Evolutionary conservation across 2,888 invertebrate genomes (phyloP), one percentile per base, ranked within the genome.

Genomic region (Tetramorium bicarinatum): DNA sequence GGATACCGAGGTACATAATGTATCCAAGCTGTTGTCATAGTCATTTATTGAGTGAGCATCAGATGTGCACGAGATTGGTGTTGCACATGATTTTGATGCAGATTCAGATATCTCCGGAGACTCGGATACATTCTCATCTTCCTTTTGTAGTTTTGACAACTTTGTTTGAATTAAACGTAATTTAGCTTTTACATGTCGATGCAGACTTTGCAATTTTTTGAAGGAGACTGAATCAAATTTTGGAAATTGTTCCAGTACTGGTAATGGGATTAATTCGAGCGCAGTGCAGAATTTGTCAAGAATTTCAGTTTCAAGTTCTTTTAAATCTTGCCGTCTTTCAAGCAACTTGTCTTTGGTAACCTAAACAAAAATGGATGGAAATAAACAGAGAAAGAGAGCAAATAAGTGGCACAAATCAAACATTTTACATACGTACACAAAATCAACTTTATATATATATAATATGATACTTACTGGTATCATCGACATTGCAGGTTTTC

Each of bases 231-330:
- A 93, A 88, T 97, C 95, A 91, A 96, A 97, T 0, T 96, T 96
- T 2, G 96, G 96, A 76, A 97, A 96, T 86, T 96, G 95, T 88
- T 96, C 95, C 87, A 96, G 96, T 59, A 96, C 95, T 86, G 95
- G 95, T 18, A 96, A 94, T 1, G 97, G 97, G 89, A 97, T 96
- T 94, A 96, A 96, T 88, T 96, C 96, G 87, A 97, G 96, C 0
- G 97, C 96, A 34, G 94, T 94, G 85, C 95, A 96, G 90, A 96
- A 96, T 94, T 96, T 97, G 90, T 97, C 97, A 91, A 97, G 94
- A 56, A 97, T 92, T 90, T 96, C 95, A 86, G 96, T 95, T 87
- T 97, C 96, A 85, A 96, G 95, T 75, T 95, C 94, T 93, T 96
- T 96, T 79, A 95, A 93, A 61, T 88, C 67, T n/a, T 87, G 83